Evolutionary conservation across 2,888 invertebrate genomes (phyloP), one percentile per base, ranked within the genome.

Genomic region (Calliphora vomitoria): DNA sequence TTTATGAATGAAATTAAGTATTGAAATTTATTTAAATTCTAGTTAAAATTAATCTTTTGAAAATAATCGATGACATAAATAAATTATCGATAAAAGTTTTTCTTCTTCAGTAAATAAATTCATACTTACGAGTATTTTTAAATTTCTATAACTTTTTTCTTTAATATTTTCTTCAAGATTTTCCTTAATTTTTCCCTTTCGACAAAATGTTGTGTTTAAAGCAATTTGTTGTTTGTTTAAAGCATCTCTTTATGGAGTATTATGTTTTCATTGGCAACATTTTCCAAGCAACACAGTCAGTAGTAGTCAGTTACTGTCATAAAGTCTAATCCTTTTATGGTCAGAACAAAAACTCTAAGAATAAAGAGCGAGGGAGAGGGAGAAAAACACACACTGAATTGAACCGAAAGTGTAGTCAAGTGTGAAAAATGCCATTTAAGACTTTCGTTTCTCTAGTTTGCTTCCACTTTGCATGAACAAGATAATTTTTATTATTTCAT

Each of bases 341-440:
- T 18, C 81, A 53, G 6, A 13, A 15, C 25, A 18, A 69, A 38
- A 18, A 66, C 31, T 3, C 3, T 69, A 79, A 25, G 41, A 58
- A 66, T 47, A n/a, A 15, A 31, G 3, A 31, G 41, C 13, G 44
- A 13, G 10, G 3, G 20, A 20, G 44, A 13, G 11, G 4, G 44
- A 62, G 13, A 13, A 10, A 55, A 10, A 55, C 8, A 55, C 10
- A 62, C 31, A 69, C 31, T 69, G 4, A 58, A 60, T 11, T 60
- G 20, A 64, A 78, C 64, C 47, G n/a, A 53, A 74, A 44, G 41
- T 69, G 60, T 68, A 85, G 68, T 80, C 80, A 85, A 85, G 85
- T 85, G 85, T 75, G 47, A 79, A 79, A 85, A 78, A 69, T 75
- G 50, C 15, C 60, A 69, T 53, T 68, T 68, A 60, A 13, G 69